Evolutionary conservation across 2,797 vertebrate species (phyloP).

Genomic region (Falco naumanni): DNA sequence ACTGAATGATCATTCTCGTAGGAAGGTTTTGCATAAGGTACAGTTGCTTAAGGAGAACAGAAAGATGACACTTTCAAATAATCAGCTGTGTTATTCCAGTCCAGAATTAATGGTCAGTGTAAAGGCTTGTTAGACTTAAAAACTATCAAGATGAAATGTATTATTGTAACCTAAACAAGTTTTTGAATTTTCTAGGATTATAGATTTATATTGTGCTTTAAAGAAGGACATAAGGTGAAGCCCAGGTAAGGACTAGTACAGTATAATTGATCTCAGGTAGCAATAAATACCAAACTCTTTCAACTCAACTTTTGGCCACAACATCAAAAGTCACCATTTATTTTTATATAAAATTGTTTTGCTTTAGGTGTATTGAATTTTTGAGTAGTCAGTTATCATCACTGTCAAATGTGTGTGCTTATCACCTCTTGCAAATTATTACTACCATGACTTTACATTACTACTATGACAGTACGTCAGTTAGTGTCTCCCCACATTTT

Average conservation of each 20-base stretch:
- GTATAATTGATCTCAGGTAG: neutral
- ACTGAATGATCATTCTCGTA: constrained; percentile 13
- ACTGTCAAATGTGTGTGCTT: neutral
- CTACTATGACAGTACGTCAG: neutral
- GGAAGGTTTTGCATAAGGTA: constrained; percentile 24
- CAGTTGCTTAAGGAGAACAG: neutral
- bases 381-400: neutral
- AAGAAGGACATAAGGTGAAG: neutral
- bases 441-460: neutral
- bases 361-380: neutral
- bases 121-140: neutral
- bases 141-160: neutral
- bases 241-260: neutral
- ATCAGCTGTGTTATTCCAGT: neutral
- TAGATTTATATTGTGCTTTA: neutral
- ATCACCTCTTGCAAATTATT: neutral
- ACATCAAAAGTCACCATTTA: neutral
- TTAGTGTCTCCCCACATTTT: neutral
- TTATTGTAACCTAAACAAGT: neutral
- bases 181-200: neutral
- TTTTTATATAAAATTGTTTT: neutral
- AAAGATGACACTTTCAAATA: neutral
- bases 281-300: neutral
- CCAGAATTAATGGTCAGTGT: neutral
- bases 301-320: neutral